Conservation (phyloP, 2,888 invertebrate genomes). For the Lasioglossum morio region DNA sequence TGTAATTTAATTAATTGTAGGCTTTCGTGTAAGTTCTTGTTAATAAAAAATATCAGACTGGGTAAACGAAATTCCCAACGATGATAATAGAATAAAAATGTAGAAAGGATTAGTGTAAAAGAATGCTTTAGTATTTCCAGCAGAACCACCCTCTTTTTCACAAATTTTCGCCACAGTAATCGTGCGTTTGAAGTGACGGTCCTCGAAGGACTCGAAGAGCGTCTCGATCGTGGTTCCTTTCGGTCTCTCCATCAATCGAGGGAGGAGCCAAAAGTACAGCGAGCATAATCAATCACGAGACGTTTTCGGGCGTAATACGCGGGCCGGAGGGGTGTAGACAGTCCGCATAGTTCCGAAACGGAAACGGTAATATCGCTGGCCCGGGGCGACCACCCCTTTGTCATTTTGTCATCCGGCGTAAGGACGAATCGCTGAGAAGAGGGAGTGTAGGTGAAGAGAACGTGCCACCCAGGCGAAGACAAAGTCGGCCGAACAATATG, state of each 20-base stretch:
- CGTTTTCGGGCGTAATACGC: slow-evolving; percentile 75
- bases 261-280: slow-evolving; percentile 80
- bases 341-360: slow-evolving; percentile 83
- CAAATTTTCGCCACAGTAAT: not conserved
- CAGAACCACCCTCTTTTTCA: not conserved
- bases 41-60: not conserved
- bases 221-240: slow-evolving; percentile 59
- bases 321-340: slow-evolving; percentile 71
- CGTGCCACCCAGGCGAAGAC: slow-evolving; percentile 42
- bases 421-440: slow-evolving; percentile 65
- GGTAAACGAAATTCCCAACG: not conserved
- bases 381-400: slow-evolving; percentile 82
- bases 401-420: slow-evolving; percentile 83
- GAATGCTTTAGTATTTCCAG: not conserved
- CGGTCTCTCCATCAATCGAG: slow-evolving; percentile 70
- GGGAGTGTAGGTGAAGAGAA: slow-evolving; percentile 28
- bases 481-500: slow-evolving; percentile 46
- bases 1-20: not conserved
- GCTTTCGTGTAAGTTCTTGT: not conserved
- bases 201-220: slow-evolving; percentile 42
- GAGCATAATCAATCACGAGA: slow-evolving; percentile 83
- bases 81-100: not conserved
- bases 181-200: not conserved
- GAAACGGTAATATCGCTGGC: slow-evolving; percentile 83
- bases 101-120: not conserved